These are phyloP conservation scores for Amblyornis subalaris DNA, from an alignment of 2,113 vertebrate species.

Conservation along the genomic window DNA sequence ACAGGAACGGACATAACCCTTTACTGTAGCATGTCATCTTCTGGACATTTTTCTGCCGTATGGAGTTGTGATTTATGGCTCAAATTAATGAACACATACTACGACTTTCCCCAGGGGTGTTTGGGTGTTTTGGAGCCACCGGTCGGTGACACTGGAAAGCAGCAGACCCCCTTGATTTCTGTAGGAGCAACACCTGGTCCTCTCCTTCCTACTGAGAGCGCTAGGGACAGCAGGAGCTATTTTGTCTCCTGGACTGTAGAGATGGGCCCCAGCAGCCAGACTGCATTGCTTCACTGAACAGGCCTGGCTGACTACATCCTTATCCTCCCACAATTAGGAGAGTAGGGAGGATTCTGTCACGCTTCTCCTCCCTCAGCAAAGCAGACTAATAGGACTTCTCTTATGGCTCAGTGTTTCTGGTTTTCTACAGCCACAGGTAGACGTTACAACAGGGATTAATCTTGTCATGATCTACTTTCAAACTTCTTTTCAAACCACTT, in stretches of 20 bases:
- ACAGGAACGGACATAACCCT: neutral
- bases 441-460: neutral
- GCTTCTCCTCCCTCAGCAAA: neutral
- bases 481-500: neutral
- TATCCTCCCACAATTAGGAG: neutral
- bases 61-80: neutral
- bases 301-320: neutral
- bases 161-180: neutral
- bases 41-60: neutral
- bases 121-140: neutral
- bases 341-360: neutral
- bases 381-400: neutral
- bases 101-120: fast-evolving
- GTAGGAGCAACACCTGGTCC: neutral
- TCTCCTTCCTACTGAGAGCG: neutral
- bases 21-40: neutral
- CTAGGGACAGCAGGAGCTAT: neutral
- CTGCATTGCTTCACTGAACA: neutral
- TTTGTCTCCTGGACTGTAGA: neutral
- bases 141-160: neutral
- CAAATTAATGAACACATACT: neutral
- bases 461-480: neutral
- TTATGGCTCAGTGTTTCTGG: neutral
- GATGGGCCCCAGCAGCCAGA: neutral
- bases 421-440: neutral